Evolutionary conservation across 1,140 invertebrate species (phyloP).

Genomic region (Cecropterus lyciades): DNA sequence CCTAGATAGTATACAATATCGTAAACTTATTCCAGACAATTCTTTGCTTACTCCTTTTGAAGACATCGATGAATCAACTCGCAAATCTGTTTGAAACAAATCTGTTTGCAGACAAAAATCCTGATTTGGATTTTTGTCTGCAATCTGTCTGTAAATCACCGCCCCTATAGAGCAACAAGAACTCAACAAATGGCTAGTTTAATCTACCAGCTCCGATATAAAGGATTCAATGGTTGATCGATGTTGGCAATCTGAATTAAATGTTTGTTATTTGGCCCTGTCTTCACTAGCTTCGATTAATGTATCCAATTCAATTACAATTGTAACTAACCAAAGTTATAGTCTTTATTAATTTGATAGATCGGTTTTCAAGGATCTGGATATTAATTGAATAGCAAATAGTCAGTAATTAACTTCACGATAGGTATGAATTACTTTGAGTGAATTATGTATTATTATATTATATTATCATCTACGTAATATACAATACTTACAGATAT

Average conservation of each 20-base stretch:
- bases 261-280: constrained; percentile 1
- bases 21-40: background rate
- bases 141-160: constrained; percentile 39
- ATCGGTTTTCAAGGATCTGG: background rate
- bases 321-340: constrained; percentile 1
- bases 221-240: constrained; percentile 25
- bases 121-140: no score
- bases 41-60: background rate
- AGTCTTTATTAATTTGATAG: constrained; percentile 6
- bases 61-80: constrained; percentile 40
- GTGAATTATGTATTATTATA: no score
- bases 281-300: constrained; percentile 9
- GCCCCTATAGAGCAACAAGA: constrained; percentile 25
- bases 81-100: constrained; percentile 37
- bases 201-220: constrained; percentile 14
- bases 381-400: background rate
- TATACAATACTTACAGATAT: no score
- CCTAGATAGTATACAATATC: no score
- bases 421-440: no score
- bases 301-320: constrained; percentile 9
- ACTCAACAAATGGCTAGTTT: constrained; percentile 27
- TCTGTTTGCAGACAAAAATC: constrained; percentile 39
- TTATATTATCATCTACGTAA: no score
- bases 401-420: background rate
- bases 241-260: constrained; percentile 16